phyloP scores from a whole-genome alignment of 2,113 vertebrate species.

The Callionymus lyra region DNA sequence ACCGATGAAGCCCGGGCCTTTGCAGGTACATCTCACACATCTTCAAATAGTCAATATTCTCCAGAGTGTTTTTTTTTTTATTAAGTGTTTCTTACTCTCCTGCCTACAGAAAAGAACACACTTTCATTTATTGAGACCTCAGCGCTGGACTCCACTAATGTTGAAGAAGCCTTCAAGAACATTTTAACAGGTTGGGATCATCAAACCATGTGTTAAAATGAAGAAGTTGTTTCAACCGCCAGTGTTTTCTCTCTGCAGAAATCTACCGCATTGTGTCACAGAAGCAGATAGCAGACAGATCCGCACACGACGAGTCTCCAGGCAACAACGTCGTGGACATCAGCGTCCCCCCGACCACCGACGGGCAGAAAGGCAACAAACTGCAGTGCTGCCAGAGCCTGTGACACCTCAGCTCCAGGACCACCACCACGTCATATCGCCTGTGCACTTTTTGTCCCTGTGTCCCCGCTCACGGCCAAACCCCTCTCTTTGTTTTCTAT shows the following conservation, averaged over 20 bases:
- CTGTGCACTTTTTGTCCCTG: conserved; percentile 50
- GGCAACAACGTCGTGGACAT: conserved; percentile 98
- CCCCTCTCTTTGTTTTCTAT: conserved; percentile 8
- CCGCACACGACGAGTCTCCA: conserved; percentile 89
- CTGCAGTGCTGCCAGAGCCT: conserved; percentile 96
- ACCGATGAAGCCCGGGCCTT: conserved; percentile 86
- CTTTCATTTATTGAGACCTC: conserved; percentile 96
- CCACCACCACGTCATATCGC: conserved; percentile 30
- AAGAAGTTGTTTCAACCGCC: neutral
- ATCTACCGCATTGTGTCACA: conserved; percentile 97
- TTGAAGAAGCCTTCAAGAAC: conserved; percentile 97
- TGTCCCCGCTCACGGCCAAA: conserved; percentile 46
- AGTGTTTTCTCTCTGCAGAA: conserved; percentile 61
- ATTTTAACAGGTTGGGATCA: conserved; percentile 81
- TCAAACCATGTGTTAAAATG: neutral
- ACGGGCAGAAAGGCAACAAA: conserved; percentile 88
- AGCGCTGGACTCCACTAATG: conserved; percentile 93
- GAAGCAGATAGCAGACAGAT: conserved; percentile 92
- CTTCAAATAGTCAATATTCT: neutral
- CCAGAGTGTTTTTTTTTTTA: too few relatives aligned
- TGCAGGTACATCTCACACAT: conserved; percentile 60
- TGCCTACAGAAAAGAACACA: conserved; percentile 86
- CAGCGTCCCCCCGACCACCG: conserved; percentile 90
- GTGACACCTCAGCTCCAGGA: conserved; percentile 65
- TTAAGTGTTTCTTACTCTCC: neutral